Conservation (phyloP, 2,888 invertebrate species). For the Nomada flava region DNA sequence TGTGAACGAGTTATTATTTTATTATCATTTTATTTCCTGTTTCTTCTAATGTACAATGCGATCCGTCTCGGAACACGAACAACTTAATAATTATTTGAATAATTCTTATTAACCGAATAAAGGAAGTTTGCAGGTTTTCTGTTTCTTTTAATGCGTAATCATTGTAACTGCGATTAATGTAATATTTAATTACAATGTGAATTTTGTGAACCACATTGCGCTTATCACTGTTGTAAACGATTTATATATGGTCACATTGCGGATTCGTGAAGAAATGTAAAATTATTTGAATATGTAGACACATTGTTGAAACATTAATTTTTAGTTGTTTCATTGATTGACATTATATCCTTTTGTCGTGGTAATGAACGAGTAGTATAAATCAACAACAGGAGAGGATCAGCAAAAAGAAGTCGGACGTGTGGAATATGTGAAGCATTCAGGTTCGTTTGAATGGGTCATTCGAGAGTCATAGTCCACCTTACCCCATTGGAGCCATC, state of each 20-base stretch:
- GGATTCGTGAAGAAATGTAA: conserved; percentile 53
- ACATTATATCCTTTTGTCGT: conserved; percentile 40
- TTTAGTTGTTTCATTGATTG: conserved; percentile 46
- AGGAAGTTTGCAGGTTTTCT: conserved; percentile 17
- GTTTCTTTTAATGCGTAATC: conserved; percentile 22
- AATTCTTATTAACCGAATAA: conserved; percentile 61
- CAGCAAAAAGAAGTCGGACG: conserved; percentile 16
- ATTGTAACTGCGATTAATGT: conserved; percentile 38
- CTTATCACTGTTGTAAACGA: conserved; percentile 10
- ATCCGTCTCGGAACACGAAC: conserved; percentile 30
- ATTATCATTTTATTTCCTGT: conserved; percentile 48
- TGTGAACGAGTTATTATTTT: conserved; percentile 45
- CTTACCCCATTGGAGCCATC: conserved; percentile 65
- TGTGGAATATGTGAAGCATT: conserved; percentile 22
- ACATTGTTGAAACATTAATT: conserved; percentile 51
- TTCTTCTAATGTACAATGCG: conserved; percentile 55
- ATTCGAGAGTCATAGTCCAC: conserved; percentile 1
- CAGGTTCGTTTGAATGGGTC: conserved; percentile 30
- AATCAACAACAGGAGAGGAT: conserved; percentile 22
- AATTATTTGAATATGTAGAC: conserved; percentile 51
- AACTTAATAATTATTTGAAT: conserved; percentile 45
- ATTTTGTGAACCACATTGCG: conserved; percentile 13
- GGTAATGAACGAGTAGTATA: conserved; percentile 33
- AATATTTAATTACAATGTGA: conserved; percentile 28
- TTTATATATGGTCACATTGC: conserved; percentile 19